Percentiles rank a stretch among this genome's conserved stretches.
Evolutionary conservation across 2,113 vertebrate species (phyloP).

Genomic region (Mixornis gularis): DNA sequence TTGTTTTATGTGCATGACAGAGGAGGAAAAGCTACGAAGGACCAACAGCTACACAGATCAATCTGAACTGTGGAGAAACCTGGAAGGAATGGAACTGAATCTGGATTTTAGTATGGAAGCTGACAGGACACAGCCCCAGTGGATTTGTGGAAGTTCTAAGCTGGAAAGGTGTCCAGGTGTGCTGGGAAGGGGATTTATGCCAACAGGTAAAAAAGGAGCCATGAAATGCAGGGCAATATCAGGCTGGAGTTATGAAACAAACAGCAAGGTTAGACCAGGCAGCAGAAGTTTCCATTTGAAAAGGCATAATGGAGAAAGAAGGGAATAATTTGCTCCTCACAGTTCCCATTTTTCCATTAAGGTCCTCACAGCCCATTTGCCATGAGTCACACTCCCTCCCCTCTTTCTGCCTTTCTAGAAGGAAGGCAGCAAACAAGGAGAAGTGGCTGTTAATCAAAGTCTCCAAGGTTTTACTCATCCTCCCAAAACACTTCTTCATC

Average conservation of each 20-base stretch:
- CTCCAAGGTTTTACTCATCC: background rate
- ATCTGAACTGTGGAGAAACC: background rate
- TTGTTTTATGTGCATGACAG: background rate
- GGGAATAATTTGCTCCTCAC: background rate
- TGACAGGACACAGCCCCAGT: background rate
- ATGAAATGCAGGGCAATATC: background rate
- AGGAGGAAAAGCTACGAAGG: background rate
- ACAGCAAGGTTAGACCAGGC: background rate
- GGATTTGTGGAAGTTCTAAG: background rate
- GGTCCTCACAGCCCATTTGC: background rate
- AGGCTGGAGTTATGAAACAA: background rate
- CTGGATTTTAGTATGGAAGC: background rate
- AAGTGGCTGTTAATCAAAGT: background rate
- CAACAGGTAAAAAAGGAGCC: background rate
- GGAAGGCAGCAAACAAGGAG: background rate
- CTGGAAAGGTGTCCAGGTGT: background rate
- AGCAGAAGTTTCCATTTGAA: background rate
- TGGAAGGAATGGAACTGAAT: background rate
- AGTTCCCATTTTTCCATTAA: background rate
- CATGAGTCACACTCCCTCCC: background rate
- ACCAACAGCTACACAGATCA: rapidly evolving
- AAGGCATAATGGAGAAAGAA: background rate
- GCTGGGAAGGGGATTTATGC: background rate
- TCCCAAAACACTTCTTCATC: background rate
- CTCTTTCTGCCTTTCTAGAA: background rate